phyloP scores from a whole-genome alignment of 2,113 vertebrate genomes.

The Podocnemis expansa region DNA sequence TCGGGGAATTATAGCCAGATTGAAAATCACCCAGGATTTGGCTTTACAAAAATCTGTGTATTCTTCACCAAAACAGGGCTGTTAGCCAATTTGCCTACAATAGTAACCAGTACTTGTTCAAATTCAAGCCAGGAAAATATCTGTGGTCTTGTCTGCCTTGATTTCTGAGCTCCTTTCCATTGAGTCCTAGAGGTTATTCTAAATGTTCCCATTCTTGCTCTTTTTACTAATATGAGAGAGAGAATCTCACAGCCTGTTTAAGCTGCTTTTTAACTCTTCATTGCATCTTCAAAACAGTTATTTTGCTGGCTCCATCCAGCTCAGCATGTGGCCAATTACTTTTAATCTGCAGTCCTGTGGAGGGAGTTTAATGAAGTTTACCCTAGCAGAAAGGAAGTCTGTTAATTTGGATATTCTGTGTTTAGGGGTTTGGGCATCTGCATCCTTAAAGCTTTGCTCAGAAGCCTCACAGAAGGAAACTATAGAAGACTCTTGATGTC shows the following conservation, averaged over 20 bases:
- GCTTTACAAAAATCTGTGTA: not conserved
- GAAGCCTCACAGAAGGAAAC: not conserved
- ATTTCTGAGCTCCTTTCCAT: not conserved
- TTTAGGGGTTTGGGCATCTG: not conserved
- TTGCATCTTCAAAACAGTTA: not conserved
- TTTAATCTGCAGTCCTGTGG: not conserved
- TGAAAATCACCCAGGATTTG: rapidly evolving
- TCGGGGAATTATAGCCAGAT: not conserved
- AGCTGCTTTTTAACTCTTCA: not conserved
- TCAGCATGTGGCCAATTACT: not conserved
- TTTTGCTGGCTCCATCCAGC: not conserved
- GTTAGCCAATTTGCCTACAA: not conserved
- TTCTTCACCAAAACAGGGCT: not conserved
- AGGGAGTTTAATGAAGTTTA: conserved; percentile 22
- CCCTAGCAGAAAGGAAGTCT: not conserved
- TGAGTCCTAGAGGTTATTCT: not conserved
- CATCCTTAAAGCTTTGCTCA: not conserved
- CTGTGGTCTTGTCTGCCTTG: not conserved
- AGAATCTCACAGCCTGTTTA: not conserved
- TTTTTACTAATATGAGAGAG: not conserved
- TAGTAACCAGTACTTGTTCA: not conserved
- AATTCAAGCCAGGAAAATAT: not conserved
- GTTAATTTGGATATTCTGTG: not conserved
- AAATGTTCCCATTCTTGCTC: not conserved
- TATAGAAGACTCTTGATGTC: not conserved